Percentiles rank a stretch among this genome's conserved stretches.
Conservation (phyloP, 2,888 invertebrate genomes). For the Eupithecia abbreviata region DNA sequence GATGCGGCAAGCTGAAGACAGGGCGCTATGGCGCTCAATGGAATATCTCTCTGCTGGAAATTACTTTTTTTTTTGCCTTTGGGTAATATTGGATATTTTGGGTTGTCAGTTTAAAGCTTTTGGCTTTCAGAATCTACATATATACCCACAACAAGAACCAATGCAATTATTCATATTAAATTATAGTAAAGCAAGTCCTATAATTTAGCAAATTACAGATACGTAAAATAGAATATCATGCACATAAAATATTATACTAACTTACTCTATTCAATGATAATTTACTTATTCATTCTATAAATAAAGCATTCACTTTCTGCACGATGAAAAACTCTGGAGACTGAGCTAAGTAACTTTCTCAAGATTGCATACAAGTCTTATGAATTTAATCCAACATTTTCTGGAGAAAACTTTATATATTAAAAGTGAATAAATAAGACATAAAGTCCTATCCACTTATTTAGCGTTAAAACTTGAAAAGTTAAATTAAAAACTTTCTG, state of each 20-base stretch:
- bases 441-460: conserved; percentile 32
- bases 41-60: no score
- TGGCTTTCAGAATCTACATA: not conserved
- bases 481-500: conserved; percentile 52
- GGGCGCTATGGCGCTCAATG: no score
- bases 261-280: not conserved
- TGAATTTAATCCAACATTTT: conserved; percentile 32
- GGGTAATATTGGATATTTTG: no score
- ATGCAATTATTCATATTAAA: not conserved
- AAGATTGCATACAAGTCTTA: conserved; percentile 24
- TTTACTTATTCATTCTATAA: not conserved
- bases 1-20: no score
- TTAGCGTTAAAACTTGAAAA: conserved; percentile 47
- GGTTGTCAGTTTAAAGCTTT: no score
- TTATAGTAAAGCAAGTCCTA: not conserved
- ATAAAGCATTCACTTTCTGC: conserved; percentile 4
- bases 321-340: conserved; percentile 19
- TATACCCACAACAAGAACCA: not conserved
- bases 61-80: no score
- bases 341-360: conserved; percentile 25
- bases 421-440: conserved; percentile 32
- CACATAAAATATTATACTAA: not conserved
- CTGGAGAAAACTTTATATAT: conserved; percentile 26
- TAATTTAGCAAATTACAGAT: not conserved
- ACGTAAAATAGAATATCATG: not conserved